Conservation (phyloP, 1,140 invertebrate species). For the Alviniconcha marisindica region DNA sequence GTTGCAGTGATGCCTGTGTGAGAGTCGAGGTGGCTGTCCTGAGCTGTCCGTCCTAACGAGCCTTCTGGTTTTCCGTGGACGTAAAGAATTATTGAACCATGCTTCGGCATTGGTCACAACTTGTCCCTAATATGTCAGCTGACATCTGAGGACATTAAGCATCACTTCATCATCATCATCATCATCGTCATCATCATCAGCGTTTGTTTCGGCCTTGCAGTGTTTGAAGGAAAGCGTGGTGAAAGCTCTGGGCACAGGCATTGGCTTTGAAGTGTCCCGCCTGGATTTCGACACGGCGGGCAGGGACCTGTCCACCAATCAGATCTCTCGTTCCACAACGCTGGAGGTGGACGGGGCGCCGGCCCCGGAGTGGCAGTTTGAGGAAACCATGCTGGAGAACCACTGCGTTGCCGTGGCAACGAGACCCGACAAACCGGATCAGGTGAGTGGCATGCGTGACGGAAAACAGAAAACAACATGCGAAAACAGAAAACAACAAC, state of each 20-base stretch:
- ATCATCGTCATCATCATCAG: too few species aligned
- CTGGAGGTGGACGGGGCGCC: slow-evolving; percentile 82
- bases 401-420: slow-evolving; percentile 90
- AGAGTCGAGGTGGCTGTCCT: too few species aligned
- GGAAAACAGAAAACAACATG: too few species aligned
- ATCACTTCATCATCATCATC: too few species aligned
- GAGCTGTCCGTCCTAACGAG: too few species aligned
- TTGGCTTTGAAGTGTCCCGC: slow-evolving; percentile 85
- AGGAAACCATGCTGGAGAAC: slow-evolving; percentile 89
- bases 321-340: slow-evolving; percentile 82
- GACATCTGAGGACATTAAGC: too few species aligned
- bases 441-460: neutral
- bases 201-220: slow-evolving; percentile 67
- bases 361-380: slow-evolving; percentile 86
- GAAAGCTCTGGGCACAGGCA: slow-evolving; percentile 92
- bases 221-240: slow-evolving; percentile 97
- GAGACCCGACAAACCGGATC: neutral
- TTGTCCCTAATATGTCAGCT: too few species aligned
- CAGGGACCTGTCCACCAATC: slow-evolving; percentile 75
- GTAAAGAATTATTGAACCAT: too few species aligned
- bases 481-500: too few species aligned
- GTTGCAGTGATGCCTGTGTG: too few species aligned
- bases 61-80: too few species aligned
- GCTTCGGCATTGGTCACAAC: too few species aligned
- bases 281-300: slow-evolving; percentile 84